A percentile compares a stretch with the other conserved stretches of the same genome.
These are phyloP conservation scores for Amphimallon solstitiale DNA, from an alignment of 2,888 invertebrate genomes.

Conservation along the genomic window DNA sequence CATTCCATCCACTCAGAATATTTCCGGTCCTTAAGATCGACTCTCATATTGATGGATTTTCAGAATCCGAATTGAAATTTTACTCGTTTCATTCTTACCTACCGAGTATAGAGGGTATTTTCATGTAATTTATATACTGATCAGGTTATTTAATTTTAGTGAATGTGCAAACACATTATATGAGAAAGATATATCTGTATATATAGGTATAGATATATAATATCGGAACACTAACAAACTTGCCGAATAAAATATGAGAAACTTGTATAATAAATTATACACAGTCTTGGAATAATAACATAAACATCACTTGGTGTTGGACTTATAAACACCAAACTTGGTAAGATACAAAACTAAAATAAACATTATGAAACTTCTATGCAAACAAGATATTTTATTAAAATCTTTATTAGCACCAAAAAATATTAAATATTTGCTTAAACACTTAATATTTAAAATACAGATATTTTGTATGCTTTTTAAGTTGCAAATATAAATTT, in stretches of 20 bases:
- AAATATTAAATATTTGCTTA: too few species aligned
- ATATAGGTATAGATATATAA: too few species aligned
- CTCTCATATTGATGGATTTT: conserved; percentile 54
- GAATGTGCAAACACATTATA: neutral
- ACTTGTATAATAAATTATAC: too few species aligned
- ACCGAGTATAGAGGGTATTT: conserved; percentile 1
- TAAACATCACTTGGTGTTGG: neutral
- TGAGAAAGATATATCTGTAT: neutral
- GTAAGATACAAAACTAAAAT: neutral
- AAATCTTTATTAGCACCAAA: too few species aligned
- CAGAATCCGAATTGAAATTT: conserved; percentile 48
- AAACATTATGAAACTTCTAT: neutral
- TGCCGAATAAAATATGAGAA: too few species aligned
- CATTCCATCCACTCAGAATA: conserved; percentile 54
- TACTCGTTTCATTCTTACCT: conserved; percentile 43
- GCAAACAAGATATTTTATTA: too few species aligned
- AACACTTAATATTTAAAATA: too few species aligned
- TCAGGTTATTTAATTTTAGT: conserved; percentile 5
- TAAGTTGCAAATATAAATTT: too few species aligned
- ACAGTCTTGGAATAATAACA: neutral
- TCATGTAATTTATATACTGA: conserved; percentile 17
- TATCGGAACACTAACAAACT: too few species aligned
- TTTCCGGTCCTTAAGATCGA: conserved; percentile 42
- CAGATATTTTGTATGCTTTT: too few species aligned
- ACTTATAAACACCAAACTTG: neutral